These are phyloP conservation scores for Eulithis prunata DNA, from an alignment of 2,888 invertebrate species.

Conservation along the genomic window DNA sequence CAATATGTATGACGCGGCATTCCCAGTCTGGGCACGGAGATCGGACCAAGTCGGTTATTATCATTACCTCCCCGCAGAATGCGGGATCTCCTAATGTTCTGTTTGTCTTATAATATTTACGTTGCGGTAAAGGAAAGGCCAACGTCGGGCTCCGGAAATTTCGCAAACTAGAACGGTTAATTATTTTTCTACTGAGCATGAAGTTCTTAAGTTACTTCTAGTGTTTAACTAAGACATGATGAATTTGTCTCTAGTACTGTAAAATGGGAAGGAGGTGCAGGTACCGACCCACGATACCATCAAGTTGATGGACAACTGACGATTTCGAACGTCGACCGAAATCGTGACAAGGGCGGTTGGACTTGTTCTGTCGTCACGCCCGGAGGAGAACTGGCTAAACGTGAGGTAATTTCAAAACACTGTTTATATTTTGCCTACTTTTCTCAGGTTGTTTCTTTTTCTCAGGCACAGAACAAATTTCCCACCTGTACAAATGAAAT, in stretches of 20 bases:
- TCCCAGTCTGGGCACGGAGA: slow-evolving; percentile 49
- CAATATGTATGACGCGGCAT: slow-evolving; percentile 51
- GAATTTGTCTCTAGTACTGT: slow-evolving; percentile 69
- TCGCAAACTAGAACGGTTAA: slow-evolving; percentile 7
- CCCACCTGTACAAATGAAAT: slow-evolving; percentile 22
- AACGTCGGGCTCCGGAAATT: slow-evolving; percentile 12
- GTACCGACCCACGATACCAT: slow-evolving; percentile 79
- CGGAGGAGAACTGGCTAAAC: slow-evolving; percentile 89
- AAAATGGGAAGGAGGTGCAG: slow-evolving; percentile 86
- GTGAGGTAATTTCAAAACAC: slow-evolving; percentile 81
- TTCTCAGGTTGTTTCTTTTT: slow-evolving; percentile 8
- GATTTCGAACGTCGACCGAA: slow-evolving; percentile 85
- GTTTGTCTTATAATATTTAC: slow-evolving; percentile 47
- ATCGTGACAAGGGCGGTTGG: slow-evolving; percentile 90
- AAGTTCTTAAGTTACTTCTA: background rate
- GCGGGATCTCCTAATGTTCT: slow-evolving; percentile 44
- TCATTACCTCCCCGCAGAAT: slow-evolving; percentile 46
- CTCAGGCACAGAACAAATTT: slow-evolving; percentile 19
- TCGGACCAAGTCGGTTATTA: slow-evolving; percentile 46
- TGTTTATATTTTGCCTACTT: slow-evolving; percentile 16
- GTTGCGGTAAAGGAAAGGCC: slow-evolving; percentile 31
- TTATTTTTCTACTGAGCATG: slow-evolving; percentile 11
- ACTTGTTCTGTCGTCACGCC: slow-evolving; percentile 91
- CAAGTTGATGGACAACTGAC: slow-evolving; percentile 85
- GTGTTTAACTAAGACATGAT: background rate